Conservation (phyloP, 2,113 vertebrate genomes). For the Polypterus senegalus region DNA sequence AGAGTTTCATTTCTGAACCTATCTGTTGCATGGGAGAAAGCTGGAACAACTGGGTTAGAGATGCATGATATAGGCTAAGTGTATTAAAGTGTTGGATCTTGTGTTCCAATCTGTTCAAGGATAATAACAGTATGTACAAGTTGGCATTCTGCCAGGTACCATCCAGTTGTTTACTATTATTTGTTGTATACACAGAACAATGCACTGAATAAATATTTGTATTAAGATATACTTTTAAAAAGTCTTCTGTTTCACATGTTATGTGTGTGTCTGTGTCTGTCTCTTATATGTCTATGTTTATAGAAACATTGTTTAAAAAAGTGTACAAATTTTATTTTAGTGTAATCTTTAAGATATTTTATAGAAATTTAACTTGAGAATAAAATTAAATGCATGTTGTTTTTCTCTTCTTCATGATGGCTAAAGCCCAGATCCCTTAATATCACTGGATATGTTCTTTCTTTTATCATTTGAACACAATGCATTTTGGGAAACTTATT, state of each 20-base stretch:
- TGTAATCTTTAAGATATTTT: too few relatives aligned
- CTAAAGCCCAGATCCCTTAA: too few relatives aligned
- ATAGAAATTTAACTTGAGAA: too few relatives aligned
- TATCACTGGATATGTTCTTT: too few relatives aligned
- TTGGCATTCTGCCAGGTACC: slow-evolving; percentile 62
- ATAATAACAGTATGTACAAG: slow-evolving; percentile 61
- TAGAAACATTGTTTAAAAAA: too few relatives aligned
- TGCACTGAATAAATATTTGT: slow-evolving; percentile 97
- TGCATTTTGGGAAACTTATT: too few relatives aligned
- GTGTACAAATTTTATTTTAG: too few relatives aligned
- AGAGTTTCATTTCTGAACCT: slow-evolving; percentile 71
- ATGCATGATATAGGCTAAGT: slow-evolving; percentile 97
- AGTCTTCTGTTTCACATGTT: slow-evolving; percentile 32
- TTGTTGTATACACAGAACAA: slow-evolving; percentile 92
- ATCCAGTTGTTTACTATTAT: slow-evolving; percentile 85
- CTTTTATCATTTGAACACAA: too few relatives aligned
- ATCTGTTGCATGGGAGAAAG: slow-evolving; percentile 96
- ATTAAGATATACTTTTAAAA: slow-evolving; percentile 74
- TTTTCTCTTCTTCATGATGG: too few relatives aligned
- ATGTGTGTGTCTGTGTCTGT: slow-evolving; percentile 10
- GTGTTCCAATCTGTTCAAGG: slow-evolving; percentile 68
- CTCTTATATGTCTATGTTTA: too few relatives aligned
- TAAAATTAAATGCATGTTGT: too few relatives aligned
- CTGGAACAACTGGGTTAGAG: slow-evolving; percentile 81
- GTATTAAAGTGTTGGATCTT: slow-evolving; percentile 84